Percentiles rank a stretch among this genome's conserved stretches.
Conservation (phyloP, 2,888 invertebrate species). For the Oeneis ivallda region DNA sequence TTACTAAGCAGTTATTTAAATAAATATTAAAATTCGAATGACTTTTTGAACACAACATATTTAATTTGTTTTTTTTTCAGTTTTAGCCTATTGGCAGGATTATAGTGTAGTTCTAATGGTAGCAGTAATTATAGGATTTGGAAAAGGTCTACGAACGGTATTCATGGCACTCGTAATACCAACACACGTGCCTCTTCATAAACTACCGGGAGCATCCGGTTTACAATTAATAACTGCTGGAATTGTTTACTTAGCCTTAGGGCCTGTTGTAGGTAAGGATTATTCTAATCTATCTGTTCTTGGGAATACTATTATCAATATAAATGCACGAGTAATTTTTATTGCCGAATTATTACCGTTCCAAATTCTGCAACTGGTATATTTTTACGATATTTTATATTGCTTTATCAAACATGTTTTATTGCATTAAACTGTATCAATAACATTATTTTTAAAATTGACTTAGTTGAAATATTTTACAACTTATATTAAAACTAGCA, state of each 20-base stretch:
- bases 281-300: neutral
- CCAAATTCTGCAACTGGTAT: neutral
- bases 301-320: neutral
- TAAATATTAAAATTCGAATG: neutral
- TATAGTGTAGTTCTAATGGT: constrained; percentile 80
- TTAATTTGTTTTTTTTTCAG: constrained; percentile 61
- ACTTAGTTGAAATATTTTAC: too few species aligned
- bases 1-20: neutral
- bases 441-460: neutral
- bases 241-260: constrained; percentile 81
- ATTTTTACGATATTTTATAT: neutral
- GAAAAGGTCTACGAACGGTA: constrained; percentile 87
- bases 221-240: constrained; percentile 86
- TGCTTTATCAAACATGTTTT: too few species aligned
- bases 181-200: constrained; percentile 85
- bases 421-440: too few species aligned
- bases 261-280: constrained; percentile 84
- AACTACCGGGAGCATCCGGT: constrained; percentile 86
- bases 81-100: constrained; percentile 83
- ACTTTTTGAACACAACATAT: neutral
- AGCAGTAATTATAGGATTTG: constrained; percentile 85
- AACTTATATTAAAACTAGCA: too few species aligned
- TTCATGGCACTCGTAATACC: constrained; percentile 89
- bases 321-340: neutral
- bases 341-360: neutral